These are phyloP conservation scores for Magallana angulata DNA, from an alignment of 1,140 invertebrate genomes.

Conservation along the genomic window DNA sequence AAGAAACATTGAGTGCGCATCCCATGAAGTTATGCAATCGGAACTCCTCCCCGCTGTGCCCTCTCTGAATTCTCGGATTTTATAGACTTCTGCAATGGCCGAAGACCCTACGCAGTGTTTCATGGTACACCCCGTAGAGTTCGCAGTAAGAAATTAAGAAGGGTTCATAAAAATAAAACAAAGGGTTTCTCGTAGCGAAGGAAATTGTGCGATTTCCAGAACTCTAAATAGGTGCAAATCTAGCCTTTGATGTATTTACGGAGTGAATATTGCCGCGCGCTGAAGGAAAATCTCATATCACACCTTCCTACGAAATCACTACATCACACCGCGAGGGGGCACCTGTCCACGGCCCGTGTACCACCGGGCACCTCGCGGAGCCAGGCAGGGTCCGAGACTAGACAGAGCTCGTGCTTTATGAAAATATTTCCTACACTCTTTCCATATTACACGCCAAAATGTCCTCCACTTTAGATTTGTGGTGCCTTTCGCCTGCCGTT, in stretches of 20 bases:
- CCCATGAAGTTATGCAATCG: not conserved
- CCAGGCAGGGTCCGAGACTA: not conserved
- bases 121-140: not conserved
- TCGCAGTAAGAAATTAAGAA: not conserved
- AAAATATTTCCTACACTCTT: not conserved
- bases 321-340: conserved; percentile 19
- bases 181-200: not conserved
- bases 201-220: conserved; percentile 12
- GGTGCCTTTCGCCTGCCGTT: not conserved
- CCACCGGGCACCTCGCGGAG: conserved; percentile 11
- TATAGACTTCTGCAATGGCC: not conserved
- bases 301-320: conserved; percentile 29
- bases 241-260: conserved; percentile 15
- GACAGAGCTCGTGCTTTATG: conserved; percentile 17
- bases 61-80: conserved; percentile 3
- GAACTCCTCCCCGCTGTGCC: not conserved
- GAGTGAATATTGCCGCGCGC: conserved; percentile 23
- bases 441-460: not conserved
- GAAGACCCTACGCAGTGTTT: not conserved
- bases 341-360: not conserved
- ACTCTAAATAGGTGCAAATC: conserved; percentile 9
- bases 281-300: conserved; percentile 28
- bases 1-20: not conserved
- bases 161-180: conserved; percentile 16
- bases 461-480: not conserved